These are phyloP conservation scores for Adela reaumurella DNA, from an alignment of 2,888 invertebrate genomes.

Conservation along the genomic window DNA sequence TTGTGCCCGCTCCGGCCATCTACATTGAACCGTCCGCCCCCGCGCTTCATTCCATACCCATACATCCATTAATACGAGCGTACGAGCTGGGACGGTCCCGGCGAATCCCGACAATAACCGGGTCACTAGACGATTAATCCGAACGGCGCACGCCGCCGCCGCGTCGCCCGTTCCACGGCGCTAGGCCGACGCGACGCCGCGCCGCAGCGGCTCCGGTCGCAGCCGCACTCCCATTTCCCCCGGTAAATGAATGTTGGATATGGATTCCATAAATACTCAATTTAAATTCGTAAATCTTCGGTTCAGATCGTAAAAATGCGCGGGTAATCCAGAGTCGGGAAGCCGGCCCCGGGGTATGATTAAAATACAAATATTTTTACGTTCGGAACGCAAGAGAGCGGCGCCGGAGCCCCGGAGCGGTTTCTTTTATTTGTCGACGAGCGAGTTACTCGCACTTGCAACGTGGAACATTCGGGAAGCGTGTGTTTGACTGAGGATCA, in stretches of 20 bases:
- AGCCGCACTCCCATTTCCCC: background rate
- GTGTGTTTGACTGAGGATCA: too few relatives aligned
- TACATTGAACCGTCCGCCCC: background rate
- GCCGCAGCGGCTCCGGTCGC: background rate
- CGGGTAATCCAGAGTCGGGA: slow-evolving; percentile 31
- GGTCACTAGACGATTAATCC: slow-evolving; percentile 3
- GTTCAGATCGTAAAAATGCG: slow-evolving; percentile 31
- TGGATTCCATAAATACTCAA: slow-evolving; percentile 43
- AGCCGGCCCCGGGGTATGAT: slow-evolving; percentile 24
- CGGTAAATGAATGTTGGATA: slow-evolving; percentile 38
- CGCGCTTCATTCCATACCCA: too few relatives aligned
- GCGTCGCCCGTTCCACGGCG: too few relatives aligned
- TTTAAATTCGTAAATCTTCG: slow-evolving; percentile 43
- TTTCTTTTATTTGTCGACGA: slow-evolving; percentile 14
- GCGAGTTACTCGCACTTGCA: too few relatives aligned
- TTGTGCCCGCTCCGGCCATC: background rate
- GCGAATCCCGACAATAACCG: slow-evolving; percentile 1
- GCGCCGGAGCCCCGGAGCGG: too few relatives aligned
- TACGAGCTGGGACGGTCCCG: background rate
- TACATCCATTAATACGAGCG: too few relatives aligned
- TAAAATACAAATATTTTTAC: too few relatives aligned
- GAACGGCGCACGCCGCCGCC: background rate
- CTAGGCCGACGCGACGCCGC: background rate
- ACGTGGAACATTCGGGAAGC: too few relatives aligned
- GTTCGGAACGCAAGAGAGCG: too few relatives aligned